Percentiles rank a stretch among this genome's conserved stretches.
These are phyloP conservation scores for Falcaria lacertinaria DNA, from an alignment of 2,888 invertebrate species.

Conservation along the genomic window DNA sequence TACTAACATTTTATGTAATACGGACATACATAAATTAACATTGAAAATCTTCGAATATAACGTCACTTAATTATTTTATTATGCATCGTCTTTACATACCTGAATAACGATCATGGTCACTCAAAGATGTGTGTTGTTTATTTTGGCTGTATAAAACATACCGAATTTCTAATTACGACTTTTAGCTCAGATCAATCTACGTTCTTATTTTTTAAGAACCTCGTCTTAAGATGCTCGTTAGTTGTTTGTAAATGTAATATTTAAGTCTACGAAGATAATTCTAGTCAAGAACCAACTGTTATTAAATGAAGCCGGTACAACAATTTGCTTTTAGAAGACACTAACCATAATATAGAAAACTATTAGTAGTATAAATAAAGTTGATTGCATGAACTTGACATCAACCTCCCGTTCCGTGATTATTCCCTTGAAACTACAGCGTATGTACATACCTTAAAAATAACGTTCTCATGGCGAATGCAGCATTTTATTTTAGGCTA, in stretches of 20 bases:
- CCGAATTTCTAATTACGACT: constrained; percentile 27
- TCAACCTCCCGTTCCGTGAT: not conserved
- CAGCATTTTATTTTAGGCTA: too few species aligned
- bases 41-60: constrained; percentile 35
- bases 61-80: constrained; percentile 37
- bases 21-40: too few species aligned
- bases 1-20: too few species aligned
- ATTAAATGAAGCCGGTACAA: too few species aligned
- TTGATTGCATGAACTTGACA: too few species aligned
- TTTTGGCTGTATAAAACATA: constrained; percentile 29
- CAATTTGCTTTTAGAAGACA: too few species aligned
- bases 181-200: constrained; percentile 23
- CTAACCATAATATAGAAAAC: too few species aligned
- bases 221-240: not conserved
- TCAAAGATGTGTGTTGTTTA: constrained; percentile 37
- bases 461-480: not conserved
- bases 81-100: constrained; percentile 48
- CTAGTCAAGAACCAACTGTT: too few species aligned
- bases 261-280: too few species aligned
- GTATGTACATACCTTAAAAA: not conserved
- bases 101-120: constrained; percentile 55
- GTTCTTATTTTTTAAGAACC: not conserved
- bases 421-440: not conserved
- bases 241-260: too few species aligned
- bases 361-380: too few species aligned